Evolutionary conservation across 2,797 vertebrate species (phyloP), one percentile per base, ranked within the genome.

Genomic region (Apodemus agrarius): DNA sequence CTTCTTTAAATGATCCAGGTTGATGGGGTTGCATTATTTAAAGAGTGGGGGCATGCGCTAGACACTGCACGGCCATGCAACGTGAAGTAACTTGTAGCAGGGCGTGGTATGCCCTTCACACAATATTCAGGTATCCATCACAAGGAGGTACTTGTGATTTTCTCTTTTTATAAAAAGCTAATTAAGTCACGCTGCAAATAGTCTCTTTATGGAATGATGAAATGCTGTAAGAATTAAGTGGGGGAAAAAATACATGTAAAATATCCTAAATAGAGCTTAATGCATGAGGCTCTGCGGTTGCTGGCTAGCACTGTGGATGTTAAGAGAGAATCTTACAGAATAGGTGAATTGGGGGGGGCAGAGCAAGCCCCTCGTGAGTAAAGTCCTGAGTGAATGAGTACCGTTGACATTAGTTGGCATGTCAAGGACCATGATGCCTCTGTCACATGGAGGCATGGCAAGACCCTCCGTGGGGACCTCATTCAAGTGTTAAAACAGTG

Each of bases 131-230:
- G 17, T 16, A 69, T 49, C 22, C 46, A 54, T 29, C 31, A n/a
- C 65, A 59, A 82, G 29, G 22, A 67, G 2, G 0, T 57, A 54
- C 69, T 65, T 91, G 8, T 26, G 9, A 83, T 40, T 57, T 69
- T 37, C 69, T 82, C 40, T 76, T 89, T 95, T 92, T 67, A 89
- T 72, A 89, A 80, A 49, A 87, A 93, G 86, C n/a, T 12, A 40
- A 84, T 67, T 63, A 69, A 89, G 34, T 74, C 43, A 89, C 12
- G 24, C 6, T 31, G 16, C n/a, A 91, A 61, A 57, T 37, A 2
- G 61, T 57, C 65, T 92, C 31, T 31, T 43, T 88, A 43, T 13
- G 78, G 46, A 46, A 14, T 46, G 9, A 81, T 49, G 16, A 83
- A 31, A 83, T 83, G 7, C 9, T 63, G 1, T 49, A 6, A 90